Evolutionary conservation across 2,113 vertebrate genomes (phyloP).

Genomic region (Pelecanus crispus): DNA sequence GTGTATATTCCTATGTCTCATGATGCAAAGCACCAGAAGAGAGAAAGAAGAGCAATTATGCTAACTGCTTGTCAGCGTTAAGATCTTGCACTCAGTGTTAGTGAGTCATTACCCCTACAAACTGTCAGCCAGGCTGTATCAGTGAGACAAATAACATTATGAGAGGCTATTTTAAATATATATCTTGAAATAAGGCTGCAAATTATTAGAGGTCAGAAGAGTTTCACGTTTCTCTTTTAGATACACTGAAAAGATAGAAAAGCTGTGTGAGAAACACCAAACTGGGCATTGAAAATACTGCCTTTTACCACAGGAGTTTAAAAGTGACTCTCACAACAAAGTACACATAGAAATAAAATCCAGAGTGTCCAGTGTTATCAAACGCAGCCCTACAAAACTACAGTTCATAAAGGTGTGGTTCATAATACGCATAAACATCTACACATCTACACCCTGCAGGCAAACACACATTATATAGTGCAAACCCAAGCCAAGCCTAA

Average conservation of each 20-base stretch:
- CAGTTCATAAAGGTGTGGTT: not conserved
- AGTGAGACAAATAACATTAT: not conserved
- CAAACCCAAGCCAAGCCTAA: not conserved
- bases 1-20: not conserved
- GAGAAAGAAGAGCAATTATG: slow-evolving; percentile 41
- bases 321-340: not conserved
- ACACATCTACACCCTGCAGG: not conserved
- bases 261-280: not conserved
- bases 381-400: not conserved
- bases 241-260: not conserved
- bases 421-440: rapidly evolving
- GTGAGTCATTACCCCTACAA: slow-evolving; percentile 48
- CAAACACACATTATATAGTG: not conserved
- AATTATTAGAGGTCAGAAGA: not conserved
- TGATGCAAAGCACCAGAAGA: slow-evolving; percentile 43
- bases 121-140: not conserved
- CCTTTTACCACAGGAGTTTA: not conserved
- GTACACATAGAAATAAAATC: not conserved
- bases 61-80: slow-evolving; percentile 29
- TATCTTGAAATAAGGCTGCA: not conserved
- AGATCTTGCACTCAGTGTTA: not conserved
- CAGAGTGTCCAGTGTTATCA: not conserved
- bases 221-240: not conserved
- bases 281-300: not conserved
- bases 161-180: not conserved